phyloP scores from a whole-genome alignment of 1,140 invertebrate species.

The Drosophila mojavensis region DNA sequence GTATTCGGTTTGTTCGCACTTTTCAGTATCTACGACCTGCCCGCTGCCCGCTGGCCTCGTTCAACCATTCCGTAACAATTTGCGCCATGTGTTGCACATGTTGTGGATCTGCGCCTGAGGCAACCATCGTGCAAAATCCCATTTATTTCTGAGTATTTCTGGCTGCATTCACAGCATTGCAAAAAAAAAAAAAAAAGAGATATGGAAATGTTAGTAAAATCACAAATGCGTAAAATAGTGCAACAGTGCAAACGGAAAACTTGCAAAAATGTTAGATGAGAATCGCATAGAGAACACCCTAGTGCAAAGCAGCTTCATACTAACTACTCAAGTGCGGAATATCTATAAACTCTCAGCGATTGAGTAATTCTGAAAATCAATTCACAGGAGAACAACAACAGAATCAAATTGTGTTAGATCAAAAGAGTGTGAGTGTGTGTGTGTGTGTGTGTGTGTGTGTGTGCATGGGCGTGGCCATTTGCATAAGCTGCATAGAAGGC shows the following conservation, averaged over 20 bases:
- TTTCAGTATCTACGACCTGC: slow-evolving; percentile 5
- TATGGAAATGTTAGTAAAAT: background rate
- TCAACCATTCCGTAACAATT: slow-evolving; percentile 14
- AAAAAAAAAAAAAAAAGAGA: background rate
- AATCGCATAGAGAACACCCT: too few species aligned
- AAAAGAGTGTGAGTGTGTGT: background rate
- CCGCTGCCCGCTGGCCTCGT: background rate
- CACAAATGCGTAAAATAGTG: background rate
- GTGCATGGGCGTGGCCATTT: background rate
- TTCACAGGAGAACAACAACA: too few species aligned
- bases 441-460: too few species aligned
- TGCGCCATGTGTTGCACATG: background rate
- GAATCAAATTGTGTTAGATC: background rate
- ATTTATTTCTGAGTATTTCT: slow-evolving; percentile 1
- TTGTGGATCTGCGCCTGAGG: background rate
- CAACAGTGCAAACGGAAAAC: background rate
- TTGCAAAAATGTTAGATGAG: background rate
- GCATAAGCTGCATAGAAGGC: background rate
- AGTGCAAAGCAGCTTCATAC: too few species aligned
- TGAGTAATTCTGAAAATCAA: slow-evolving; percentile 7
- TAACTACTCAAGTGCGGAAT: too few species aligned
- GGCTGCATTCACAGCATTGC: background rate
- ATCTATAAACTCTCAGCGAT: too few species aligned
- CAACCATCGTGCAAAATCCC: slow-evolving; percentile 7
- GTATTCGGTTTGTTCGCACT: background rate